Percentiles rank a stretch among this genome's conserved stretches.
Conservation (phyloP, 1,140 invertebrate species). For the Drosophila virilis region DNA sequence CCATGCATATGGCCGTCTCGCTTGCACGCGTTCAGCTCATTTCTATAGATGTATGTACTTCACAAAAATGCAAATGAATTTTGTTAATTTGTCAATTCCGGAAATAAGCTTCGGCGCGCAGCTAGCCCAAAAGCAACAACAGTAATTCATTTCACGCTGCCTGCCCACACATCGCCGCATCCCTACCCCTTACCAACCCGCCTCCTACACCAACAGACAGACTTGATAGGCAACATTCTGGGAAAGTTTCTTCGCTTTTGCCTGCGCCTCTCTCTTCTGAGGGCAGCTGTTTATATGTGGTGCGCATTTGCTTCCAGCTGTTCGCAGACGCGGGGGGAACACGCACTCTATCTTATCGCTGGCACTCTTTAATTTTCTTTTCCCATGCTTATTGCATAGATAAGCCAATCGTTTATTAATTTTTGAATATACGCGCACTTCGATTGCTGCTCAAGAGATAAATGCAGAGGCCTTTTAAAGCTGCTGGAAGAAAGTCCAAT, state of each 20-base stretch:
- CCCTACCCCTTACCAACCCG: background rate
- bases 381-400: background rate
- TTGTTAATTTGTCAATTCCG: constrained; percentile 65
- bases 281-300: background rate
- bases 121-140: constrained; percentile 42
- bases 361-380: constrained; percentile 3
- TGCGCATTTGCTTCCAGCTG: constrained; percentile 28
- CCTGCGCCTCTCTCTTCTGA: background rate
- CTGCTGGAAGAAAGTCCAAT: constrained; percentile 1
- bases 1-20: constrained; percentile 22
- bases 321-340: constrained; percentile 9
- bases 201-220: background rate
- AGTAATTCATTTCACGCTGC: constrained; percentile 53
- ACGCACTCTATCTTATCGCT: constrained; percentile 28
- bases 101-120: constrained; percentile 55
- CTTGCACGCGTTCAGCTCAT: constrained; percentile 18
- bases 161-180: constrained; percentile 33
- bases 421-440: constrained; percentile 13
- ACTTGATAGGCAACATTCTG: constrained; percentile 29
- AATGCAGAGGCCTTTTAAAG: background rate
- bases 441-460: background rate
- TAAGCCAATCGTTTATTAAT: constrained; percentile 22
- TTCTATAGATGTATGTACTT: background rate
- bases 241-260: constrained; percentile 27
- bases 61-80: constrained; percentile 54